Evolutionary conservation across 2,888 invertebrate genomes (phyloP).

Genomic region (Cryptocephalus moraei): DNA sequence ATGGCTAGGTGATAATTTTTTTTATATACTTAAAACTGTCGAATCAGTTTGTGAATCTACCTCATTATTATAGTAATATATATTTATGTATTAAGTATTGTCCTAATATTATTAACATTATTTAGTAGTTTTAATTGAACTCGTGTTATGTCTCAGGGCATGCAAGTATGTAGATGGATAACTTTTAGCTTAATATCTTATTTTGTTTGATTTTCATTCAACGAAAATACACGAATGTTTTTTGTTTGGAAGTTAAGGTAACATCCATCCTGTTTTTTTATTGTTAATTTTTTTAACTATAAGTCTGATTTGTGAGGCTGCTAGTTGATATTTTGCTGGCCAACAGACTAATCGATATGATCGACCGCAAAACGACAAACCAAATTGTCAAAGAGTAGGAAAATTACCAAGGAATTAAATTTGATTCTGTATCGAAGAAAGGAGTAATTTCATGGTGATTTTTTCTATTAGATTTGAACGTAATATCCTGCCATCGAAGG

Average conservation of each 20-base stretch:
- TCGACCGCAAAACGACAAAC: no score
- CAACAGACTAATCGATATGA: conserved; percentile 20
- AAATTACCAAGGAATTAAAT: no score
- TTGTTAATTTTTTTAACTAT: conserved; percentile 22
- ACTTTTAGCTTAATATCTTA: conserved; percentile 2
- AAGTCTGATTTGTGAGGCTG: conserved; percentile 36
- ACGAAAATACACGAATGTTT: conserved; percentile 4
- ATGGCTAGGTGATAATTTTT: not conserved
- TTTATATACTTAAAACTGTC: conserved; percentile 26
- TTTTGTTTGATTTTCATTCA: conserved; percentile 2
- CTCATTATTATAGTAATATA: conserved; percentile 28
- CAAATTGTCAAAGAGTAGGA: no score
- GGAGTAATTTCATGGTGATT: no score
- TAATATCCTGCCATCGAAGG: no score
- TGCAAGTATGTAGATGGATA: conserved; percentile 19
- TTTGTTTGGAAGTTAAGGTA: not conserved
- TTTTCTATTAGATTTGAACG: no score
- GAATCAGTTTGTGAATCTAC: conserved; percentile 28
- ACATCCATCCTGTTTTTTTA: conserved; percentile 12
- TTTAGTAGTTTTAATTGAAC: conserved; percentile 18
- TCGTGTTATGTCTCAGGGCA: conserved; percentile 30
- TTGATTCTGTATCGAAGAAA: no score
- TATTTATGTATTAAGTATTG: conserved; percentile 20
- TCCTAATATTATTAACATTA: conserved; percentile 25
- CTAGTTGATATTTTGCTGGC: conserved; percentile 32